A percentile compares a stretch with the other conserved stretches of the same genome.
Conservation (phyloP, 2,888 invertebrate species). For the Drosophila demipolita region DNA sequence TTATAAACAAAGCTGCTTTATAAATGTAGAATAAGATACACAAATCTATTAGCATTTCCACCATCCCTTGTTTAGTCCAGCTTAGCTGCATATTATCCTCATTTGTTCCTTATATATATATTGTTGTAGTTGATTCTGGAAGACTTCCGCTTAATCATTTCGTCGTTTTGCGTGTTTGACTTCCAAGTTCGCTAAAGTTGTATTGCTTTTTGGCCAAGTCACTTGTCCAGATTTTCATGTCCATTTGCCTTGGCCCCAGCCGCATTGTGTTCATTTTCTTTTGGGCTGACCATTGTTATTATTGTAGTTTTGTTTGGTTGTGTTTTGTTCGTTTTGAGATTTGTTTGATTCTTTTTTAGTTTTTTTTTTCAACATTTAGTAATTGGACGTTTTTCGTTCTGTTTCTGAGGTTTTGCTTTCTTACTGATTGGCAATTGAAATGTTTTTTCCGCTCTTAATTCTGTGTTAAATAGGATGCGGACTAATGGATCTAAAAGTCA, state of each 20-base stretch:
- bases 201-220: conserved; percentile 53
- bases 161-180: conserved; percentile 46
- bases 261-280: conserved; percentile 40
- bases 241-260: conserved; percentile 24
- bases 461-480: background rate
- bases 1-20: conserved; percentile 13
- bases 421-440: conserved; percentile 43
- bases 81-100: conserved; percentile 27
- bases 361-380: conserved; percentile 43
- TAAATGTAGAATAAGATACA: conserved; percentile 15
- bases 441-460: background rate
- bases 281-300: conserved; percentile 41
- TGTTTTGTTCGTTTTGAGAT: conserved; percentile 14
- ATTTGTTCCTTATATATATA: background rate
- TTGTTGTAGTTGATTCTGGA: conserved; percentile 27
- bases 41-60: conserved; percentile 24
- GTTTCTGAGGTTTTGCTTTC: conserved; percentile 16
- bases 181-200: conserved; percentile 29
- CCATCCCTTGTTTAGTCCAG: conserved; percentile 15
- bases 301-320: conserved; percentile 27
- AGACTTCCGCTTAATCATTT: conserved; percentile 41
- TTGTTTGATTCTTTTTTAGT: conserved; percentile 26
- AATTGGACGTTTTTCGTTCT: conserved; percentile 38
- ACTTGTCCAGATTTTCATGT: conserved; percentile 47
- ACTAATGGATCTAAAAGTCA: conserved; percentile 7